Conservation (phyloP, 2,113 vertebrate species). For the Scophthalmus maximus region DNA sequence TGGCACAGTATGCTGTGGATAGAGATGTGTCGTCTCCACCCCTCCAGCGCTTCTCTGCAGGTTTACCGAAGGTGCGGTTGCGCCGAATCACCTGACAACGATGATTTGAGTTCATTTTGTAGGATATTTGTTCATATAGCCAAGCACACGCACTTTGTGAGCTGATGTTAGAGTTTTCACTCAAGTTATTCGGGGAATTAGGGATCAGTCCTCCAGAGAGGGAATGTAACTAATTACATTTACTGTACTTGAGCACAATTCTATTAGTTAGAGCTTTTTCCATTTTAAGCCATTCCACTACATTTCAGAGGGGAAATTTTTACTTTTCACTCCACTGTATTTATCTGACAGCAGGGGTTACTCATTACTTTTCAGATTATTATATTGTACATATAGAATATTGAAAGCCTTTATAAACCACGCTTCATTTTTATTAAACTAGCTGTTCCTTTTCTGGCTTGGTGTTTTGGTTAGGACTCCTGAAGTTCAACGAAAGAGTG, state of each 20-base stretch:
- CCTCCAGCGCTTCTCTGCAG: constrained; percentile 43
- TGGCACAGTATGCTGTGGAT: constrained; percentile 61
- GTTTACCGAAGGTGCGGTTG: constrained; percentile 35
- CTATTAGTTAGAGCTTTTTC: no score
- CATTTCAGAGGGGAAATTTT: background rate
- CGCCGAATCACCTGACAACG: constrained; percentile 8
- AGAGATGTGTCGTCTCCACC: constrained; percentile 52
- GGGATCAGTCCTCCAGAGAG: background rate
- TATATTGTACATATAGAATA: background rate
- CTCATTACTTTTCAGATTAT: background rate
- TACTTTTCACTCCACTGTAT: background rate
- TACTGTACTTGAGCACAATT: background rate
- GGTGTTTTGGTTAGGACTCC: background rate
- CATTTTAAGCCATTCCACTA: no score
- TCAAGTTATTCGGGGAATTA: background rate
- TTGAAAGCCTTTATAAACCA: background rate
- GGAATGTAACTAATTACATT: no score
- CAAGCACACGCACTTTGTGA: background rate
- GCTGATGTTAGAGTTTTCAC: background rate
- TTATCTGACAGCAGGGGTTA: background rate
- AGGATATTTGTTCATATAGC: background rate
- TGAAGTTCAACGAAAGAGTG: background rate
- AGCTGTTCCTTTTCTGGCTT: no score
- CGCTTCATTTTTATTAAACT: no score
- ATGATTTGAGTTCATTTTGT: constrained; percentile 12